Conservation (phyloP, 2,888 invertebrate genomes). For the Pachycephus smyrnensis region DNA sequence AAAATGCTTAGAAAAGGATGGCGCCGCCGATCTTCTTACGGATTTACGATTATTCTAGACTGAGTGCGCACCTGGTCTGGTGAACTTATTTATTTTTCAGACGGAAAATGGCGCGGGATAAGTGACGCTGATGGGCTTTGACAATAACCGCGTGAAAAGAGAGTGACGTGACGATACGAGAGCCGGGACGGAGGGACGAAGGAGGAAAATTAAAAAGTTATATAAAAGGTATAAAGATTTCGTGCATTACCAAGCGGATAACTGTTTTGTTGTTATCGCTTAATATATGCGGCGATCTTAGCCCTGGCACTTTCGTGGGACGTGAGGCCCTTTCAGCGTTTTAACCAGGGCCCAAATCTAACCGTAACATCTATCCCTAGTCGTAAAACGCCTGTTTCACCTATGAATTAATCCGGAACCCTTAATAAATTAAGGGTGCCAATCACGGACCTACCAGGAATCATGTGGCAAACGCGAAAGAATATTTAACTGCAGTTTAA, state of each 20-base stretch:
- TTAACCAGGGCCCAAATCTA: neutral
- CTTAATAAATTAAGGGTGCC: neutral
- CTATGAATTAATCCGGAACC: neutral
- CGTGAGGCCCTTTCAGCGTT: neutral
- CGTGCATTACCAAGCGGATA: neutral
- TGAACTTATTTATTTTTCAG: slow-evolving; percentile 20
- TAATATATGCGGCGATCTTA: neutral
- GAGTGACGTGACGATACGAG: too few relatives aligned
- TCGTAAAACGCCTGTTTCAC: neutral
- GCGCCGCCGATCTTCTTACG: neutral
- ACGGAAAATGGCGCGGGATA: slow-evolving; percentile 18
- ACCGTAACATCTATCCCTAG: neutral
- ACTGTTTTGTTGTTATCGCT: neutral
- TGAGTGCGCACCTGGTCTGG: slow-evolving; percentile 13
- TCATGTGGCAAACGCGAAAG: neutral
- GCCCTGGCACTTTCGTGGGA: slow-evolving; percentile 4
- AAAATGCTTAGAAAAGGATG: neutral
- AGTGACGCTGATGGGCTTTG: slow-evolving; percentile 18
- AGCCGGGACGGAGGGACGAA: too few relatives aligned
- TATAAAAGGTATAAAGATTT: neutral
- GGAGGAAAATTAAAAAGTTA: neutral
- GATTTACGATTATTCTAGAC: neutral
- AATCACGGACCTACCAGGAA: neutral
- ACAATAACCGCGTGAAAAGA: neutral
- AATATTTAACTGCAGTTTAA: too few relatives aligned